These are phyloP conservation scores for Drosophila vallismaia DNA, from an alignment of 2,888 invertebrate genomes.

Conservation along the genomic window DNA sequence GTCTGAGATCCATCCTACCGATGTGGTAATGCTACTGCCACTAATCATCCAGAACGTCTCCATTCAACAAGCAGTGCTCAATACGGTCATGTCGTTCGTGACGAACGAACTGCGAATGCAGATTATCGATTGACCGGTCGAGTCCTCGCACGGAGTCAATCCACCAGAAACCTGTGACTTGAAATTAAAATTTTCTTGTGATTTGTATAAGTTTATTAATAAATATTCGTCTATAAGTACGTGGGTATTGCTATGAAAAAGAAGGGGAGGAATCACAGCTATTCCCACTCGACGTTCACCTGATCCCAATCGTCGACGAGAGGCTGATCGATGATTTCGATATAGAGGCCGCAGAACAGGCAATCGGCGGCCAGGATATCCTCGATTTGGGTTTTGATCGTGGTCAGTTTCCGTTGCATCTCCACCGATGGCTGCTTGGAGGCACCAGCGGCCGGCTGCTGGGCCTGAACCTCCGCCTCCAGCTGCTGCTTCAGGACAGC, in stretches of 20 bases:
- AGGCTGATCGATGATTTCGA: constrained; percentile 94
- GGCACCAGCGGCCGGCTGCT: not conserved
- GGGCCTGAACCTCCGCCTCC: constrained; percentile 66
- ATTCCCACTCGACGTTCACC: constrained; percentile 94
- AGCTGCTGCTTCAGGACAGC: constrained; percentile 80
- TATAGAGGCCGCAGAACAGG: constrained; percentile 97
- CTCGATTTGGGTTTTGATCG: constrained; percentile 92
- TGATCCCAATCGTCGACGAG: constrained; percentile 92
- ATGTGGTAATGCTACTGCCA: constrained; percentile 79
- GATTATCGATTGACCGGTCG: constrained; percentile 74
- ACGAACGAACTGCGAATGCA: constrained; percentile 81
- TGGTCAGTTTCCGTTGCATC: constrained; percentile 84
- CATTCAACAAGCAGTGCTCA: constrained; percentile 79
- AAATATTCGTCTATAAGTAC: constrained; percentile 43
- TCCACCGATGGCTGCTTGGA: constrained; percentile 41
- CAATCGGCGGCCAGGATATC: constrained; percentile 96
- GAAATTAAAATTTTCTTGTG: constrained; percentile 9
- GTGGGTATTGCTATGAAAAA: constrained; percentile 2
- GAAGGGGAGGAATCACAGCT: constrained; percentile 58
- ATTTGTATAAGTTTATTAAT: constrained; percentile 44
- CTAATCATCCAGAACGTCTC: constrained; percentile 75
- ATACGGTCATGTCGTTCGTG: constrained; percentile 76
- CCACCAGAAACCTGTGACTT: constrained; percentile 6
- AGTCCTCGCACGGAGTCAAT: not conserved
- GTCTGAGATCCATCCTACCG: constrained; percentile 76